Evolutionary conservation across 1,140 invertebrate genomes (phyloP).

Genomic region (Ctenoplectra terminalis): DNA sequence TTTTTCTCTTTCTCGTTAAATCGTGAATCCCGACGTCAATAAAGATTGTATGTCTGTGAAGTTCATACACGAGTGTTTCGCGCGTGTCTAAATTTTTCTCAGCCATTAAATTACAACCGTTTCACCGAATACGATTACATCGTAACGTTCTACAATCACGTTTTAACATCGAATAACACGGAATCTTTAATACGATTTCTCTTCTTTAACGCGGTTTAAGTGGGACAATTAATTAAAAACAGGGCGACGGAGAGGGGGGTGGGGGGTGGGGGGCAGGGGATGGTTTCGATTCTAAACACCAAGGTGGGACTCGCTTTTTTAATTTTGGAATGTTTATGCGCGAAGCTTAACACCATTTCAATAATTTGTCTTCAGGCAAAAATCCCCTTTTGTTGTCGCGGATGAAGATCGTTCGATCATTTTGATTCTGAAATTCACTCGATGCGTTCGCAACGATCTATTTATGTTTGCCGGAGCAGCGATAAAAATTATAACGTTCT

Average conservation of each 20-base stretch:
- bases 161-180: constrained; percentile 41
- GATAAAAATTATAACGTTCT: constrained; percentile 17
- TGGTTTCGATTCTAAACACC: neutral
- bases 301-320: neutral
- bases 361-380: neutral
- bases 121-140: constrained; percentile 3
- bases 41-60: neutral
- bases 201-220: neutral
- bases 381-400: neutral
- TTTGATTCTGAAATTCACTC: constrained; percentile 26
- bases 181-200: constrained; percentile 22
- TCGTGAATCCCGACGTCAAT: constrained; percentile 28
- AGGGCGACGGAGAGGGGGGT: neutral
- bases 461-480: neutral
- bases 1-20: constrained; percentile 8
- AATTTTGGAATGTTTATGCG: constrained; percentile 35
- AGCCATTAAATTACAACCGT: constrained; percentile 29
- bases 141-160: constrained; percentile 26
- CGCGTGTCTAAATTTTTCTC: constrained; percentile 3
- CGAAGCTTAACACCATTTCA: neutral
- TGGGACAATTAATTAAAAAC: constrained; percentile 15
- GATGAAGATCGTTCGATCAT: neutral
- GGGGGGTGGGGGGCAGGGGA: neutral
- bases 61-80: neutral
- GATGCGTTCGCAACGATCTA: constrained; percentile 1